Percentiles rank a stretch among this genome's conserved stretches.
Conservation (phyloP, 2,888 invertebrate genomes). For the Amiota communis region DNA sequence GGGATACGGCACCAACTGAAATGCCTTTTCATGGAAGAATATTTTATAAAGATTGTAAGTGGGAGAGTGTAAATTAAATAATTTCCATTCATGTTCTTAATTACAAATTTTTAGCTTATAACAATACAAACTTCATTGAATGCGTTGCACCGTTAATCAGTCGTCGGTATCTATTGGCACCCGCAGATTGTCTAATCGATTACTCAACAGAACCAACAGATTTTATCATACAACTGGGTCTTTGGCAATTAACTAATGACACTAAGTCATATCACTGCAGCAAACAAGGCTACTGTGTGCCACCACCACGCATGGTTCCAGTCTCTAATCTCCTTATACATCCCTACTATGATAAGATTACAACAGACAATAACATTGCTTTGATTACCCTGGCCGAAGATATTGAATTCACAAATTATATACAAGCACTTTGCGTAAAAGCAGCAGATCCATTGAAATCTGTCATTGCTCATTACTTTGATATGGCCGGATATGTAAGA, state of each 20-base stretch:
- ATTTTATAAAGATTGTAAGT: neutral
- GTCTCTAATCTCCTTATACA: neutral
- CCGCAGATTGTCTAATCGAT: neutral
- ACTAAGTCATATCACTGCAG: neutral
- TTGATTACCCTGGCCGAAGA: neutral
- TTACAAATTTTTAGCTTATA: neutral
- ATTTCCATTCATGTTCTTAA: too few relatives aligned
- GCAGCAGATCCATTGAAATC: neutral
- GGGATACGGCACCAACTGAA: too few relatives aligned
- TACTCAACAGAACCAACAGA: neutral
- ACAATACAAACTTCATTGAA: neutral
- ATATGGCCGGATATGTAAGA: neutral
- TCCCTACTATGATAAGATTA: constrained; percentile 4
- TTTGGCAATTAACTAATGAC: neutral
- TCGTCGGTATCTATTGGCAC: constrained; percentile 9
- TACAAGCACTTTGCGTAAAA: neutral
- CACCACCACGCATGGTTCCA: constrained; percentile 1
- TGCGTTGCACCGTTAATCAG: constrained; percentile 1
- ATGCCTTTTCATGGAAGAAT: neutral
- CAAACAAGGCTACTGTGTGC: constrained; percentile 4
- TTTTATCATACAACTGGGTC: neutral
- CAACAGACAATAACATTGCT: constrained; percentile 1
- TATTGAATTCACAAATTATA: neutral
- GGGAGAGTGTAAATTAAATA: too few relatives aligned
- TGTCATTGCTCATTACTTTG: constrained; percentile 7